These are phyloP conservation scores for Lycodopsis pacificus DNA, from an alignment of 2,797 vertebrate species.

Conservation along the genomic window DNA sequence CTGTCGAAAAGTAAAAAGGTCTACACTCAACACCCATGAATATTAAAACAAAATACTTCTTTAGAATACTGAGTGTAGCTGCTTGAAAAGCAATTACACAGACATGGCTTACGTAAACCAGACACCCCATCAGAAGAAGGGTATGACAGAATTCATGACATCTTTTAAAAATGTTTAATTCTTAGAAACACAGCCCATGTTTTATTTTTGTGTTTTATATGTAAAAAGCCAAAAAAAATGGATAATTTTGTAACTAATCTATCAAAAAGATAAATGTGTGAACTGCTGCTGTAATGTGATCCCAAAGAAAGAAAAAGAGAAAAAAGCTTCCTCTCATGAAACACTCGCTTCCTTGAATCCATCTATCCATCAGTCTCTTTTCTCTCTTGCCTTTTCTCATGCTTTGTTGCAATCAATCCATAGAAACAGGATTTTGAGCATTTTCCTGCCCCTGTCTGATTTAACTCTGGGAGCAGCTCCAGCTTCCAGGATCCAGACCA, in stretches of 20 bases:
- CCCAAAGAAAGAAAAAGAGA: background rate
- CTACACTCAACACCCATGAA: no score
- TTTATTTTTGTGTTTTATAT: no score
- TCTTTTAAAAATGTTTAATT: no score
- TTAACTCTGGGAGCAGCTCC: constrained; percentile 16
- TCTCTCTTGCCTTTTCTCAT: constrained; percentile 1
- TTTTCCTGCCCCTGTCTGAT: constrained; percentile 31
- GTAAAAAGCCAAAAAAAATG: background rate
- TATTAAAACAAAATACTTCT: background rate
- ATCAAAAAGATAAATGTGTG: background rate
- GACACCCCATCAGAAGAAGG: background rate
- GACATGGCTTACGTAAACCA: background rate
- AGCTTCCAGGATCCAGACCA: constrained; percentile 33
- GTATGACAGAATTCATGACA: background rate
- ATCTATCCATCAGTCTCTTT: constrained; percentile 45
- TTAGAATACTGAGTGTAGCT: background rate
- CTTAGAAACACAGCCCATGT: no score
- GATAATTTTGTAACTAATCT: background rate
- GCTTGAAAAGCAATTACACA: background rate
- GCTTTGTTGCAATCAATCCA: constrained; percentile 49
- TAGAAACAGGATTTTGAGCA: constrained; percentile 16
- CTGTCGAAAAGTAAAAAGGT: no score
- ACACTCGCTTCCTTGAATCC: constrained; percentile 16
- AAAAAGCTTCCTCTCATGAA: constrained; percentile 3
- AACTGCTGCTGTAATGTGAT: background rate